Evolutionary conservation across 2,113 vertebrate species (phyloP).

Genomic region (Ornithorhynchus anatinus): DNA sequence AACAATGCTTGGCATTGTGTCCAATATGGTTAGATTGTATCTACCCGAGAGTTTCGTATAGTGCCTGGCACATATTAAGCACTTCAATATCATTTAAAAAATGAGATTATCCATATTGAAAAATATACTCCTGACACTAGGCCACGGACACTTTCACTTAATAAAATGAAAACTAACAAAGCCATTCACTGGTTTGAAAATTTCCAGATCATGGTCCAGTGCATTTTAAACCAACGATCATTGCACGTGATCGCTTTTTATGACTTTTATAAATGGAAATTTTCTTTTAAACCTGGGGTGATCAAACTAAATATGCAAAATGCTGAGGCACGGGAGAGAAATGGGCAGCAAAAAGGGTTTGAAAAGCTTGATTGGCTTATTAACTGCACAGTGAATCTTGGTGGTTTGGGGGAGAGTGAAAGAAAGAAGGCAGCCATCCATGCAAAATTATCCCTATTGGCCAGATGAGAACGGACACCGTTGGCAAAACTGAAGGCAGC

Average conservation of each 20-base stretch:
- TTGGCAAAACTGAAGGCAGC: conserved; percentile 58
- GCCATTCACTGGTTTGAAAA: neutral
- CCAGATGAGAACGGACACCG: conserved; percentile 61
- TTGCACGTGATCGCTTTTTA: neutral
- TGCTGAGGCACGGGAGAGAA: neutral
- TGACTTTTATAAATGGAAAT: conserved; percentile 7
- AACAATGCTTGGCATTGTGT: no score
- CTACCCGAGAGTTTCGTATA: no score
- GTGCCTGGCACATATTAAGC: no score
- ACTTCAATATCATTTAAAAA: no score
- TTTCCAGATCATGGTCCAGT: neutral
- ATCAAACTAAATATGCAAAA: no score
- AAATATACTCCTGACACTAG: no score
- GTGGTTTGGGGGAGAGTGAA: neutral
- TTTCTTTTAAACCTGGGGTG: conserved; percentile 1
- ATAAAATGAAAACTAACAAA: no score
- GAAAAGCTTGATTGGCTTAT: neutral
- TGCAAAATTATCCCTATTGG: conserved; percentile 47
- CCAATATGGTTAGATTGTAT: no score
- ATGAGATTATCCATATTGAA: no score
- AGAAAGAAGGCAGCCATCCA: conserved; percentile 20
- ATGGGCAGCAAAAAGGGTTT: neutral
- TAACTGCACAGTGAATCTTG: conserved; percentile 2
- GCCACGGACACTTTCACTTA: no score
- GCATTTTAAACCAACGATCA: neutral